A percentile compares a stretch with the other conserved stretches of the same genome.
Conservation (phyloP, 2,797 vertebrate species). For the Lagorchestes hirsutus region DNA sequence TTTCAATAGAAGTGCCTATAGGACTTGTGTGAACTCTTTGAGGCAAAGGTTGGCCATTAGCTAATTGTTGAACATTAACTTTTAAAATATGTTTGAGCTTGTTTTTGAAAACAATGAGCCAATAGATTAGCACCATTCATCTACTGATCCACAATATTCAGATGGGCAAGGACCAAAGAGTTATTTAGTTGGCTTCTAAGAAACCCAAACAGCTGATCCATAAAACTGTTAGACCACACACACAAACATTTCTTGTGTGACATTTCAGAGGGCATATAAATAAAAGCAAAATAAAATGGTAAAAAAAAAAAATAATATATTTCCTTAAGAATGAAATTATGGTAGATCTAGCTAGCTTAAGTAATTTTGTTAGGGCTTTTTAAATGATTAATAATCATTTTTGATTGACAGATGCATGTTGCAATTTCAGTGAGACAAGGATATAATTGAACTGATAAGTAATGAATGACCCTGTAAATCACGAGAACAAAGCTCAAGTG, state of each 20-base stretch:
- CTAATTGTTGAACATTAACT: background rate
- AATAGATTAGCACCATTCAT: background rate
- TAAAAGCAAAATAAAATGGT: background rate
- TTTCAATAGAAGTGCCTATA: background rate
- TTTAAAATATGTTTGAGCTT: background rate
- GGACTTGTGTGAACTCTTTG: background rate
- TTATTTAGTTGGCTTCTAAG: background rate
- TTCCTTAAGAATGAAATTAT: constrained; percentile 27
- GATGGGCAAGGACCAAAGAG: background rate
- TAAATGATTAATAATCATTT: constrained; percentile 46
- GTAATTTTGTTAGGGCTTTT: constrained; percentile 36
- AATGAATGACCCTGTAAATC: constrained; percentile 58
- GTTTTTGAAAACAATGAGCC: background rate
- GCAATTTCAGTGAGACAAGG: constrained; percentile 27
- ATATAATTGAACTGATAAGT: constrained; percentile 50
- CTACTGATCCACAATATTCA: background rate
- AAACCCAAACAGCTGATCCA: background rate
- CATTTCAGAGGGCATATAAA: constrained; percentile 49
- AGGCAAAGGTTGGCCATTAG: background rate
- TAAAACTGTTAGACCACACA: constrained; percentile 17
- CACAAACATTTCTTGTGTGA: background rate
- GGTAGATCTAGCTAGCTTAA: constrained; percentile 43
- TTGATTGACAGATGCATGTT: constrained; percentile 42
- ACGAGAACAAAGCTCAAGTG: constrained; percentile 47
- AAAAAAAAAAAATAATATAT: constrained; percentile 39